These are phyloP conservation scores for Actinopyga echinites DNA, from an alignment of 53 echinoderm and acorn worm genomes.

Conservation along the genomic window DNA sequence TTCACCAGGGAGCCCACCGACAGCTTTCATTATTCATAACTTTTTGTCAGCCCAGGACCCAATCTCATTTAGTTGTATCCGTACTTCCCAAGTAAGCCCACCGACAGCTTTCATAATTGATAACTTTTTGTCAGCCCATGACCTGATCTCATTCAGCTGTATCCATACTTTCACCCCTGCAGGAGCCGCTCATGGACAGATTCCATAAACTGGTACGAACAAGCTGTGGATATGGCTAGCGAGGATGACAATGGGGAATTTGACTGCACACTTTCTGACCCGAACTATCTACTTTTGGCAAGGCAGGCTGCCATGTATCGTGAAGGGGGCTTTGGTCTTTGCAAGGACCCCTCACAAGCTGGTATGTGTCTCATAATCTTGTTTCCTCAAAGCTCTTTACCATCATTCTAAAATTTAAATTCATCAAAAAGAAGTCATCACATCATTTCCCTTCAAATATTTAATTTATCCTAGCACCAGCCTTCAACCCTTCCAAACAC, in stretches of 20 bases:
- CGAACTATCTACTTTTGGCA: constrained; percentile 73
- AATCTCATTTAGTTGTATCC: too few species aligned
- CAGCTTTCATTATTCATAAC: too few species aligned
- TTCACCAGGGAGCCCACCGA: too few species aligned
- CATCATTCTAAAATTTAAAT: neutral
- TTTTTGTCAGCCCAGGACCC: too few species aligned
- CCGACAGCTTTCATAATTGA: constrained; percentile 86
- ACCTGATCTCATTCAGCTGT: too few species aligned
- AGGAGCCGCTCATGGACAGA: constrained; percentile 79
- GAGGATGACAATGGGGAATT: constrained; percentile 79
- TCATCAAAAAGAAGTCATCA: too few species aligned
- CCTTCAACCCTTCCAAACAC: too few species aligned
- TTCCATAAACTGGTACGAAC: constrained; percentile 86
- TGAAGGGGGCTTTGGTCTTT: constrained; percentile 70
- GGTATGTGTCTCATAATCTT: constrained; percentile 55
- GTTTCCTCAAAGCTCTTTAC: neutral
- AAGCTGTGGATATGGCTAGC: constrained; percentile 44
- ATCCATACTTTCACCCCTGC: neutral
- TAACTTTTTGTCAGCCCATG: too few species aligned
- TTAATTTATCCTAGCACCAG: too few species aligned
- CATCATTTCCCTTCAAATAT: too few species aligned
- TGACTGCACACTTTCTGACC: constrained; percentile 77
- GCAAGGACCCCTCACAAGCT: constrained; percentile 75
- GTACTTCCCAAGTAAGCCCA: constrained; percentile 46
- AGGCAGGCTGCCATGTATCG: constrained; percentile 84